A percentile compares a stretch with the other conserved stretches of the same genome.
Evolutionary conservation across 2,797 vertebrate genomes (phyloP).

Genomic region (Spinus pinus): DNA sequence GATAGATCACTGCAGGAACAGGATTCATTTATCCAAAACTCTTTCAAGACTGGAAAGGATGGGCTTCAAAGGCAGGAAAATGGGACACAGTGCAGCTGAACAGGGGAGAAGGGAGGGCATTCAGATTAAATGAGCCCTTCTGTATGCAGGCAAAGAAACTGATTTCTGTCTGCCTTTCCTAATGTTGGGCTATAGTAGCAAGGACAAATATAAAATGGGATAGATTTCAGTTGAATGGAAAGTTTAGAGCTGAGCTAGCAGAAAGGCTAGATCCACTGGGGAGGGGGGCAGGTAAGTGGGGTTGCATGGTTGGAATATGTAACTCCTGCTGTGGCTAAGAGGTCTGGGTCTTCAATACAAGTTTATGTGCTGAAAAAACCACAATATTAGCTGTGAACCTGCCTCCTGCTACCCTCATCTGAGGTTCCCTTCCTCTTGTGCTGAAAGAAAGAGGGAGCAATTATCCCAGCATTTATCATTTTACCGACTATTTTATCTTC

Average conservation of each 20-base stretch:
- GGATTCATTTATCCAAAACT: neutral
- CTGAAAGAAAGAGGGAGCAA: neutral
- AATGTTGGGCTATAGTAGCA: neutral
- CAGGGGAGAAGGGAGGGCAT: neutral
- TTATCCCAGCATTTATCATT: neutral
- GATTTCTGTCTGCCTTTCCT: neutral
- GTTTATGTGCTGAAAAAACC: neutral
- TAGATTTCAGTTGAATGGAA: neutral
- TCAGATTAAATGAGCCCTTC: neutral
- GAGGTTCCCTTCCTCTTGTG: neutral
- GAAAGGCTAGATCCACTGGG: neutral
- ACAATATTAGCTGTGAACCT: neutral
- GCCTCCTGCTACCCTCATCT: neutral
- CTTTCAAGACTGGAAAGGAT: neutral
- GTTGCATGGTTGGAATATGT: neutral
- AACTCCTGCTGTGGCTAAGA: neutral
- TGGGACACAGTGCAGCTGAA: neutral
- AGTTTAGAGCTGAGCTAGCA: neutral
- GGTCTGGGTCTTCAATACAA: neutral
- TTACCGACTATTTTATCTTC: neutral
- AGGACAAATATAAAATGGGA: neutral
- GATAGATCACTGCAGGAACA: neutral
- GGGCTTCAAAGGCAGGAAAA: neutral
- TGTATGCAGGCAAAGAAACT: neutral
- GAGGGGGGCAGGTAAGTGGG: fast-evolving